phyloP scores from a whole-genome alignment of 2,888 invertebrate genomes.

The Spialia ferax region DNA sequence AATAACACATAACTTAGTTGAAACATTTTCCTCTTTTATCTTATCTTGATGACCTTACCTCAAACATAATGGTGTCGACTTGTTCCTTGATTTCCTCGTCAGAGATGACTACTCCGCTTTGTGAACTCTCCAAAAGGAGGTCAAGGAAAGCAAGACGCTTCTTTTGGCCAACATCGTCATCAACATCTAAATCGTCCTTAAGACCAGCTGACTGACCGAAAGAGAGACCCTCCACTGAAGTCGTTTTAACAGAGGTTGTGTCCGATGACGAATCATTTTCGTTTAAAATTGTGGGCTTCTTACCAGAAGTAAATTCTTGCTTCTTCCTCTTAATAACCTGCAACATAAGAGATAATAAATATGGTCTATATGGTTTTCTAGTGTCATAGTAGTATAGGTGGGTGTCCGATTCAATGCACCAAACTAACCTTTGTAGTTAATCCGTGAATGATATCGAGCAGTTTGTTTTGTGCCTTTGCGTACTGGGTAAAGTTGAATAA shows the following conservation, averaged over 20 bases:
- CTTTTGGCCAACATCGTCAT: constrained; percentile 93
- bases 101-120: constrained; percentile 89
- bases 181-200: constrained; percentile 93
- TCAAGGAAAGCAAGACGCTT: constrained; percentile 95
- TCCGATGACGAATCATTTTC: constrained; percentile 53
- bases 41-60: constrained; percentile 83
- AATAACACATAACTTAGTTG: too few relatives aligned
- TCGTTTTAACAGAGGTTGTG: constrained; percentile 56
- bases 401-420: neutral
- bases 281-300: constrained; percentile 72
- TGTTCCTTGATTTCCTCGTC: constrained; percentile 94
- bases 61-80: constrained; percentile 95
- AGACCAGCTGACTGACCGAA: constrained; percentile 91
- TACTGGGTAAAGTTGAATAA: constrained; percentile 92
- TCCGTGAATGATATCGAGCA: constrained; percentile 92
- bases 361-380: neutral
- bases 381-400: neutral
- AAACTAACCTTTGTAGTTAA: constrained; percentile 91
- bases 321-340: constrained; percentile 91
- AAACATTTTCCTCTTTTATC: neutral
- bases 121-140: constrained; percentile 92
- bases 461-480: constrained; percentile 91
- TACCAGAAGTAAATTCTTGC: constrained; percentile 90
- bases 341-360: neutral
- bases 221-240: constrained; percentile 89